Evolutionary conservation across 2,888 invertebrate species (phyloP).

Genomic region (Allacma fusca): DNA sequence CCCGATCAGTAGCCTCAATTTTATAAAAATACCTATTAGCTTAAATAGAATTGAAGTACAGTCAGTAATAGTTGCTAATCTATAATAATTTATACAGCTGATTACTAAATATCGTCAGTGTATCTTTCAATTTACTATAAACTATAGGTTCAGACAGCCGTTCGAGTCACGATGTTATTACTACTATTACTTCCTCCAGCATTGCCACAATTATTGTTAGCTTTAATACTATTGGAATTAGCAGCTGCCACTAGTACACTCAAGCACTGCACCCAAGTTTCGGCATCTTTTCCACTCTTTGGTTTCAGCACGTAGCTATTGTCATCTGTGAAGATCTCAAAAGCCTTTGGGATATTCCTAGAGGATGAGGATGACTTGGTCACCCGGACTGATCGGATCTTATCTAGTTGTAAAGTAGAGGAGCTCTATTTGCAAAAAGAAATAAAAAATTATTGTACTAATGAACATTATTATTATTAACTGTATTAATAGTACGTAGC

Average conservation of each 20-base stretch:
- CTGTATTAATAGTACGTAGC: too few species aligned
- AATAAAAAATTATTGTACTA: neutral
- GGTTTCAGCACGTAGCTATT: slow-evolving; percentile 92
- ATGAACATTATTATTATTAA: neutral
- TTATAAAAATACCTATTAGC: too few species aligned
- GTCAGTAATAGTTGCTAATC: too few species aligned
- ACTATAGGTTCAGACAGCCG: slow-evolving; percentile 32
- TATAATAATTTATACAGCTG: too few species aligned
- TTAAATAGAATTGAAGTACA: too few species aligned
- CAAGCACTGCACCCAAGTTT: slow-evolving; percentile 86
- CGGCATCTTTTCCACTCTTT: slow-evolving; percentile 91
- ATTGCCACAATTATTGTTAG: slow-evolving; percentile 16
- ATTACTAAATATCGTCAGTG: too few species aligned
- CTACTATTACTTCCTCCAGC: neutral
- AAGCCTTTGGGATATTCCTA: slow-evolving; percentile 91
- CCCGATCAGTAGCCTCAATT: too few species aligned
- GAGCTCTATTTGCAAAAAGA: slow-evolving; percentile 49
- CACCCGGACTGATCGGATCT: slow-evolving; percentile 93
- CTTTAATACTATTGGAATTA: slow-evolving; percentile 43
- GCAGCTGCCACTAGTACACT: slow-evolving; percentile 57
- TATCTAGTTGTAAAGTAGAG: slow-evolving; percentile 82
- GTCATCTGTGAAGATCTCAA: slow-evolving; percentile 95
- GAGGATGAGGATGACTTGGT: slow-evolving; percentile 88
- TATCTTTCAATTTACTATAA: too few species aligned
- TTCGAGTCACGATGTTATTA: slow-evolving; percentile 36